Percentiles rank a stretch among this genome's conserved stretches.
Evolutionary conservation across 2,797 vertebrate species (phyloP).

Genomic region (Paramormyrops hopkinsi): DNA sequence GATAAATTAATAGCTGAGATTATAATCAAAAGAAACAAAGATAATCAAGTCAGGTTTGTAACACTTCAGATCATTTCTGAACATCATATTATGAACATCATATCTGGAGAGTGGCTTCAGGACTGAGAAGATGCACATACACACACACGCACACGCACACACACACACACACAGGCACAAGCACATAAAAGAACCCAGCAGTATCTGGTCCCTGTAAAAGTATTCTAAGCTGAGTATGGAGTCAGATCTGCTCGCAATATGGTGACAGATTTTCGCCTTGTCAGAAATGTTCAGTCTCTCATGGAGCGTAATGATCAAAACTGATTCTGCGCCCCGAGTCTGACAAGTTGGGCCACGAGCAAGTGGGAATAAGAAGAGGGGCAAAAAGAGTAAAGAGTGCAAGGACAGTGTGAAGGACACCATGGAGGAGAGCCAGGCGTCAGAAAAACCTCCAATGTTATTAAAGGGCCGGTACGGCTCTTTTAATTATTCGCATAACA

Average conservation of each 20-base stretch:
- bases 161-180: neutral
- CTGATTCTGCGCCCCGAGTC: neutral
- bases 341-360: neutral
- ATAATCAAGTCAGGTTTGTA: neutral
- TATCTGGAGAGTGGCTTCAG: neutral
- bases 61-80: neutral
- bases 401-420: neutral
- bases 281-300: neutral
- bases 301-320: slow-evolving; percentile 1
- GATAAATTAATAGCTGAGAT: neutral
- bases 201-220: neutral
- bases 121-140: neutral
- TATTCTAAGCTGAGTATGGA: neutral
- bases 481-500: neutral
- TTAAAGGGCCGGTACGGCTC: neutral
- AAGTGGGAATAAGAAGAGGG: neutral
- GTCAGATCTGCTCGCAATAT: neutral
- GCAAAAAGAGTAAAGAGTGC: neutral
- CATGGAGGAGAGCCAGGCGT: neutral
- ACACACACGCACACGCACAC: neutral
- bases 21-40: neutral
- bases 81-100: neutral
- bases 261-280: neutral
- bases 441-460: neutral
- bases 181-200: neutral